These are phyloP conservation scores for Rugalucina vietnamica DNA, from an alignment of 2,888 invertebrate genomes.

Conservation along the genomic window DNA sequence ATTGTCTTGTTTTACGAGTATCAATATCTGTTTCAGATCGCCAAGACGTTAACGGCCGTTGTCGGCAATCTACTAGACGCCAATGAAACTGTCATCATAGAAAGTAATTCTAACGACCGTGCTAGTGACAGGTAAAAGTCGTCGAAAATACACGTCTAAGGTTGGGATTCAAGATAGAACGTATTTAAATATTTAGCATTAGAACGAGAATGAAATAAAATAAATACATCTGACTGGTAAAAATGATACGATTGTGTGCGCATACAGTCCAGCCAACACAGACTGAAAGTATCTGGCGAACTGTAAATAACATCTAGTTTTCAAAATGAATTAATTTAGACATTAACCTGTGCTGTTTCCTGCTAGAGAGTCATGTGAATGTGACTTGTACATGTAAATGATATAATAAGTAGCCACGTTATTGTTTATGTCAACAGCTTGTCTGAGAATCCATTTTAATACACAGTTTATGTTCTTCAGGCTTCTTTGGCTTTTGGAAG, in stretches of 20 bases:
- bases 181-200: too few relatives aligned
- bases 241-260: too few relatives aligned
- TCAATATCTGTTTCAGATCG: constrained; percentile 80
- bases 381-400: background rate
- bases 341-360: background rate
- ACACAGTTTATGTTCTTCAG: constrained; percentile 45
- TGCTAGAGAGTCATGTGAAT: background rate
- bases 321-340: background rate
- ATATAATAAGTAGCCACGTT: background rate
- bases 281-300: too few relatives aligned
- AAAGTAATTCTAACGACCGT: constrained; percentile 71
- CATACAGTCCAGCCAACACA: too few relatives aligned
- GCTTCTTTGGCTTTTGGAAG: constrained; percentile 67
- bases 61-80: constrained; percentile 80
- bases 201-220: too few relatives aligned
- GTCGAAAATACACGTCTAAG: too few relatives aligned
- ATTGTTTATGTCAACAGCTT: background rate
- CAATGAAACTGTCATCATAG: constrained; percentile 75
- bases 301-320: too few relatives aligned
- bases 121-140: constrained; percentile 79
- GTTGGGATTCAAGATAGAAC: too few relatives aligned
- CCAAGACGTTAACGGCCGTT: constrained; percentile 74
- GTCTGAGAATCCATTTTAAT: background rate
- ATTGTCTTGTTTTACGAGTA: too few relatives aligned
- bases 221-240: too few relatives aligned